A percentile compares a stretch with the other conserved stretches of the same genome.
Conservation (phyloP, 2,888 invertebrate species). For the Crepidodera aurea region DNA sequence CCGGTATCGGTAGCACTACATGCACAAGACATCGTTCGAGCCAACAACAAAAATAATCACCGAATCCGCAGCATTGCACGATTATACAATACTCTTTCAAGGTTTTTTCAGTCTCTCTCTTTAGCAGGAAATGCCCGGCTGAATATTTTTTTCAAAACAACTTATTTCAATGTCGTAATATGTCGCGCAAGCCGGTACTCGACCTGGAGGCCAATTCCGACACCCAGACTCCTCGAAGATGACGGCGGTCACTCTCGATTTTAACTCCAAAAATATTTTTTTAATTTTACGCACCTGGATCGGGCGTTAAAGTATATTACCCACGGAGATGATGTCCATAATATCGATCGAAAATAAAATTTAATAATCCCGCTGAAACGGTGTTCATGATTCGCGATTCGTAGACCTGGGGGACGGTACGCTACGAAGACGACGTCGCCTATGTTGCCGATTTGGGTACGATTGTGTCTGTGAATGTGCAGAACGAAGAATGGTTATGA, state of each 20-base stretch:
- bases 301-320: too few species aligned
- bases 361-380: too few species aligned
- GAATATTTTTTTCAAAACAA: conserved; percentile 17
- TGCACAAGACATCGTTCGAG: conserved; percentile 17
- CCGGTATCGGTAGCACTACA: conserved; percentile 9
- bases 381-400: too few species aligned
- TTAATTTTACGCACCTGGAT: too few species aligned
- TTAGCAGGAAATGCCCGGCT: conserved; percentile 21
- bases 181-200: conserved; percentile 9
- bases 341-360: too few species aligned
- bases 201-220: neutral
- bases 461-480: conserved; percentile 4
- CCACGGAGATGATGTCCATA: too few species aligned
- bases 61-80: conserved; percentile 17
- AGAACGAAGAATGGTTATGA: neutral
- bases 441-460: conserved; percentile 10
- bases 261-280: too few species aligned
- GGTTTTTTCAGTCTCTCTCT: conserved; percentile 23
- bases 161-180: conserved; percentile 19
- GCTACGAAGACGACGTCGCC: neutral
- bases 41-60: conserved; percentile 8
- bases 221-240: neutral
- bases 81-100: conserved; percentile 27
- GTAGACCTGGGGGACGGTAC: neutral
- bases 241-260: too few species aligned